A percentile compares a stretch with the other conserved stretches of the same genome.
phyloP scores from a whole-genome alignment of 2,113 vertebrate genomes.

The Carassius carassius region DNA sequence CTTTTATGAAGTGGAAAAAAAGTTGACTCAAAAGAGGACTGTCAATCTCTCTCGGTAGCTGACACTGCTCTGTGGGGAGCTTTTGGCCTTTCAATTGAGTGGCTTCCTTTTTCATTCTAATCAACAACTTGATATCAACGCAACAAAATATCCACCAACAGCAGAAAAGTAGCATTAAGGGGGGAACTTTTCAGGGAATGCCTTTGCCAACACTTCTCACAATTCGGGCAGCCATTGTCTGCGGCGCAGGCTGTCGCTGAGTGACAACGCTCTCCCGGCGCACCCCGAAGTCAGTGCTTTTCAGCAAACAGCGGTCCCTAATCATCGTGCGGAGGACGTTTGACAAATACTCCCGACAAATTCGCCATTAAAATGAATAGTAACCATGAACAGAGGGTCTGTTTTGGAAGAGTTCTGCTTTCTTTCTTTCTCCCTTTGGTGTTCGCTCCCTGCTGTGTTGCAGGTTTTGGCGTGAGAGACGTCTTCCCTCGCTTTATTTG shows the following conservation, averaged over 20 bases:
- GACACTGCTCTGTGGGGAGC: conserved; percentile 65
- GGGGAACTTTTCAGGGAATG: conserved; percentile 66
- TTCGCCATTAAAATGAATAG: conserved; percentile 81
- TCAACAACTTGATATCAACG: conserved; percentile 78
- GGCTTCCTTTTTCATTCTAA: conserved; percentile 75
- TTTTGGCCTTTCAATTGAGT: conserved; percentile 62
- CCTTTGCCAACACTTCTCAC: conserved; percentile 75
- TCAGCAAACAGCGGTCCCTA: conserved; percentile 75
- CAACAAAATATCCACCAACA: conserved; percentile 73
- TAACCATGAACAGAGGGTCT: conserved; percentile 63
- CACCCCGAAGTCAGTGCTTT: conserved; percentile 76
- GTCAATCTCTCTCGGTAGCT: conserved; percentile 72
- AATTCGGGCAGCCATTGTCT: conserved; percentile 78
- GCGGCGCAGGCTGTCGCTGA: conserved; percentile 71
- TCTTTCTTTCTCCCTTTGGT: conserved; percentile 50
- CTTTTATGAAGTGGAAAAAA: conserved; percentile 69
- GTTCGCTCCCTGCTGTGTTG: conserved; percentile 63
- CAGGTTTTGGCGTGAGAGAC: conserved; percentile 68
- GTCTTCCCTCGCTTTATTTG: conserved; percentile 66
- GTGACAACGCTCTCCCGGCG: conserved; percentile 73
- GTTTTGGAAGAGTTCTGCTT: conserved; percentile 61
- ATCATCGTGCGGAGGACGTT: conserved; percentile 75
- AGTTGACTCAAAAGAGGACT: conserved; percentile 74
- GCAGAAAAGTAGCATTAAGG: conserved; percentile 70
- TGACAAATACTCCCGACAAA: conserved; percentile 75